phyloP scores from a whole-genome alignment of 2,113 vertebrate genomes.

The Clarias batrachus region DNA sequence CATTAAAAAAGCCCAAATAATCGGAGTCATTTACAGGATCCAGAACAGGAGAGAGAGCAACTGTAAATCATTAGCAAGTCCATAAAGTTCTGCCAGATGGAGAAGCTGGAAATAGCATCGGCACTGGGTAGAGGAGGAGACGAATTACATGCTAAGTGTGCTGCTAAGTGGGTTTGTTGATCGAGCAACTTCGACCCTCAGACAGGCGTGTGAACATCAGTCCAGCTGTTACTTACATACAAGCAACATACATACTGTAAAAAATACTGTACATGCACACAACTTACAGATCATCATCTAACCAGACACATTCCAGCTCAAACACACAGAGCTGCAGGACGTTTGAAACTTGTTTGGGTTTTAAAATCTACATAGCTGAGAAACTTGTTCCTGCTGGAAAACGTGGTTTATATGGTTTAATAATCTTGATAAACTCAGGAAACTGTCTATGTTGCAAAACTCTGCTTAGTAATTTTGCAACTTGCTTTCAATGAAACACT shows the following conservation, averaged over 20 bases:
- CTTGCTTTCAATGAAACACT: background rate
- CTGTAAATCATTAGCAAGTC: constrained; percentile 70
- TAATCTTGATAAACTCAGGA: background rate
- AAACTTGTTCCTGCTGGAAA: background rate
- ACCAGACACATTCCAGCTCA: background rate
- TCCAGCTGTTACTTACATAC: background rate
- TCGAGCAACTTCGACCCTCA: constrained; percentile 61
- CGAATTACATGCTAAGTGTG: constrained; percentile 52
- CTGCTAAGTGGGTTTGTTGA: constrained; percentile 47
- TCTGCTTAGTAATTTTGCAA: background rate
- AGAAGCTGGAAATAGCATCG: constrained; percentile 68
- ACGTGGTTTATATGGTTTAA: background rate
- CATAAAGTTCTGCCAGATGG: constrained; percentile 66
- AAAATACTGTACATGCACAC: background rate
- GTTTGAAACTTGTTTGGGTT: too few relatives aligned
- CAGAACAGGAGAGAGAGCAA: constrained; percentile 58
- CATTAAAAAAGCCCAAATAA: constrained; percentile 68
- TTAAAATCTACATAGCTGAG: too few relatives aligned
- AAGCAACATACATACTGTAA: background rate
- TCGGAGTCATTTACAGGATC: constrained; percentile 70
- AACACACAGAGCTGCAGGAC: background rate
- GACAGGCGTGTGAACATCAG: too few relatives aligned
- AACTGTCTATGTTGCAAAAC: background rate
- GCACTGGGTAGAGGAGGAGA: constrained; percentile 30
- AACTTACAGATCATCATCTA: background rate